Base-by-base conservation (phyloP, 2,113 vertebrate species). In the Sander lucioperca region DNA sequence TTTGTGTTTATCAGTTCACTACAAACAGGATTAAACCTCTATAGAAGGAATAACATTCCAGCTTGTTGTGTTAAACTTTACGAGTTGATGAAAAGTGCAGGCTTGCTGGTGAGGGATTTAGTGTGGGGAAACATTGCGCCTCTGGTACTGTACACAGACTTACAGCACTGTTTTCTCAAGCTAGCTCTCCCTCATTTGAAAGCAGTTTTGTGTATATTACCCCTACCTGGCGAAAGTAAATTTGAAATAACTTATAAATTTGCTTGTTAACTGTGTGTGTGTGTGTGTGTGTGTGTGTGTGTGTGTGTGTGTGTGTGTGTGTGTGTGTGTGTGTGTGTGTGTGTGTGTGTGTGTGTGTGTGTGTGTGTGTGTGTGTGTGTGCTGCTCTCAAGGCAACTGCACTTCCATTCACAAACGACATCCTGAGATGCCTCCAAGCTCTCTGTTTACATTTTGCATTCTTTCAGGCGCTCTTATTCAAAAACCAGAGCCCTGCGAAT, bases 361-460 rank as follows among this genome's bases (percentile, higher is more conserved):
- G 75, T 39, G 21, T 12, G 68, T 33, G 63, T 64, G 71, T 56
- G 25, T 58, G 25, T 27, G 25, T 27, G 23, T 15, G 56, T 27
- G 23, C 18, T 10, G 45, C 27, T 51, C 70, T 73, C 68, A 39
- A 74, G 73, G 86, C 78, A 66, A 84, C 87, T 66, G 25, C 79
- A 74, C 85, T 93, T 91, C 90, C 93, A 94, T 95, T 94, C 93
- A 95, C 92, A 94, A 94, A 92, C 80, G 74, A 92, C 93, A 94
- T 93, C 90, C 88, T 91, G 91, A 93, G 91, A 93, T 87, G 88
- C 91, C 93, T 93, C 93, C 93, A 87, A 93, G 90, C 87, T 86
- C 92, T 93, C 87, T 94, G 94, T 95, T 95, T 96, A 95, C 93
- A 91, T 95, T 95, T 88, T 93, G 92, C 94, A 95, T 95, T 94